Evolutionary conservation across 2,888 invertebrate genomes (phyloP).

Genomic region (Chalcis sispes): DNA sequence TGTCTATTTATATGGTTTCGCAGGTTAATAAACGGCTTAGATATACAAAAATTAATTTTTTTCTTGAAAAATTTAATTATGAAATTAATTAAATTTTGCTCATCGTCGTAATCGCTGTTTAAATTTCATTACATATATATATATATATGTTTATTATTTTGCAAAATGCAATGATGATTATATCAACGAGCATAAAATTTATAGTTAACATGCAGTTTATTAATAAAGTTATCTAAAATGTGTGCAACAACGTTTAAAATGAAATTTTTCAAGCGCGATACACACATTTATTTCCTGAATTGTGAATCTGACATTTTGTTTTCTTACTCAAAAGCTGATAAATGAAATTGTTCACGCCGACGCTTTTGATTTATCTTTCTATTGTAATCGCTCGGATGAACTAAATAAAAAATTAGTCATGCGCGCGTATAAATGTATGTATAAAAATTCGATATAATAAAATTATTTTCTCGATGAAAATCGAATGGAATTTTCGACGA

Average conservation of each 20-base stretch:
- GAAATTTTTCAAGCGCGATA: background rate
- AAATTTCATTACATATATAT: too few relatives aligned
- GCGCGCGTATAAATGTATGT: background rate
- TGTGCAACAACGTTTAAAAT: background rate
- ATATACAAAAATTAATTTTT: background rate
- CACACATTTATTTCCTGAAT: too few relatives aligned
- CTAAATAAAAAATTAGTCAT: conserved; percentile 25
- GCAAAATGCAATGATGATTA: too few relatives aligned
- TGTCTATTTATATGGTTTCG: conserved; percentile 31
- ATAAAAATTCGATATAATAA: too few relatives aligned
- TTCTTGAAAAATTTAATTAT: background rate
- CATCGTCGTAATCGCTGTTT: too few relatives aligned
- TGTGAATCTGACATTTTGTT: background rate
- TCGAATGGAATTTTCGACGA: too few relatives aligned
- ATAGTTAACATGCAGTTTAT: too few relatives aligned
- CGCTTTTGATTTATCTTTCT: background rate
- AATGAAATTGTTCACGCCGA: conserved; percentile 23
- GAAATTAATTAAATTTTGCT: background rate
- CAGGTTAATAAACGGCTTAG: conserved; percentile 29
- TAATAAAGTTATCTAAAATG: too few relatives aligned
- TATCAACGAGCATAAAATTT: too few relatives aligned
- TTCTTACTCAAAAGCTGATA: background rate
- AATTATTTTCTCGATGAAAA: too few relatives aligned
- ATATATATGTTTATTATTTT: too few relatives aligned
- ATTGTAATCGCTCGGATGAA: background rate